phyloP scores from a whole-genome alignment of 2,113 vertebrate species.

The Elgaria multicarinata region DNA sequence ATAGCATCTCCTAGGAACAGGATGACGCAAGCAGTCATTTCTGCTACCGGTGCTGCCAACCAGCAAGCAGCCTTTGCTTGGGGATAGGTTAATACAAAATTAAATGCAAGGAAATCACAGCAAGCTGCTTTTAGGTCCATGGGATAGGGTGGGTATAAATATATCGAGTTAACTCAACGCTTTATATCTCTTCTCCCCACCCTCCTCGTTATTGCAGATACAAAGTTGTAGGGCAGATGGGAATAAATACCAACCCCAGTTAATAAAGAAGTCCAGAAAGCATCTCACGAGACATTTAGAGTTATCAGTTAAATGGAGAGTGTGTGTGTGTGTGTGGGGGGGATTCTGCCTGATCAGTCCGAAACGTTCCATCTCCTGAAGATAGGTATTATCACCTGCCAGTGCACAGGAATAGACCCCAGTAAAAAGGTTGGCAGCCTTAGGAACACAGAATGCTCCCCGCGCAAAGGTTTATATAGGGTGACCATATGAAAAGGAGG shows the following conservation, averaged over 20 bases:
- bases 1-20: conserved; percentile 13
- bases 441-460: background rate
- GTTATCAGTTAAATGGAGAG: background rate
- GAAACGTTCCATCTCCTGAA: background rate
- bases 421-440: background rate
- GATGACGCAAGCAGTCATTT: conserved; percentile 18
- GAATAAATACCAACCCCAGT: background rate
- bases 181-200: background rate
- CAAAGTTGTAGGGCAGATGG: background rate
- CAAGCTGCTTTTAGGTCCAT: background rate
- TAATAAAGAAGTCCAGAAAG: background rate
- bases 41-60: background rate
- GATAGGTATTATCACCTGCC: too few relatives aligned
- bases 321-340: background rate
- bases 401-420: background rate
- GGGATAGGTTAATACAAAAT: background rate
- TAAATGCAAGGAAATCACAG: background rate
- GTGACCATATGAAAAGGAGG: too few relatives aligned
- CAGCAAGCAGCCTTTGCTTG: background rate
- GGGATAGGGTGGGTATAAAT: background rate
- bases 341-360: background rate
- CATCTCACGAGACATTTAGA: background rate
- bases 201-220: background rate
- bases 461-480: background rate
- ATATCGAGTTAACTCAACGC: background rate